phyloP scores from a whole-genome alignment of 2,113 vertebrate genomes.

The Phrynosoma platyrhinos region DNA sequence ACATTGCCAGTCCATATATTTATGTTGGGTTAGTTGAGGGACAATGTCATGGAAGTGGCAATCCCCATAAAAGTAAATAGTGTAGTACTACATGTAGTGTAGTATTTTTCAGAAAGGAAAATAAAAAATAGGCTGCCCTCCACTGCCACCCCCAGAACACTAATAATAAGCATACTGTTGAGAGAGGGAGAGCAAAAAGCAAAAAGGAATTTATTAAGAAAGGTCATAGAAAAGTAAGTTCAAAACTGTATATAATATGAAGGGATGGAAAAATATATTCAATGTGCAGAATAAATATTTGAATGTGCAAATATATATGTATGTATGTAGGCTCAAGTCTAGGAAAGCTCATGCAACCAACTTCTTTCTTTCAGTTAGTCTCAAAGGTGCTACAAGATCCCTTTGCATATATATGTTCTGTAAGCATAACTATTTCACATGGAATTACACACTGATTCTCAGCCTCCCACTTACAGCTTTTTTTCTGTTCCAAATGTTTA shows the following conservation, averaged over 20 bases:
- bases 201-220: neutral
- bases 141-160: neutral
- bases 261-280: neutral
- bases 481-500: slow-evolving; percentile 17
- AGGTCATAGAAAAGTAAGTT: neutral
- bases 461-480: neutral
- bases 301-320: neutral
- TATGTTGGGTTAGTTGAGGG: too few relatives aligned
- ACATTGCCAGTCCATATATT: too few relatives aligned
- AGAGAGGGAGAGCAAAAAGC: too few relatives aligned
- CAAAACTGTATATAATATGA: neutral
- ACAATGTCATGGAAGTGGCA: too few relatives aligned
- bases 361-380: too few relatives aligned
- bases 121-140: neutral
- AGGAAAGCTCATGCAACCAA: too few relatives aligned
- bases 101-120: neutral
- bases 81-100: too few relatives aligned
- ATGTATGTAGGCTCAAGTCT: too few relatives aligned
- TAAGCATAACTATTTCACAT: neutral
- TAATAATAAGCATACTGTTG: neutral
- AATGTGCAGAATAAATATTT: neutral
- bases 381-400: too few relatives aligned
- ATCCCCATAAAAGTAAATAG: neutral
- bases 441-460: neutral
- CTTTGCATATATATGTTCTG: neutral